A percentile compares a stretch with the other conserved stretches of the same genome.
Evolutionary conservation across 2,797 vertebrate genomes (phyloP).

Genomic region (Myioborus miniatus): DNA sequence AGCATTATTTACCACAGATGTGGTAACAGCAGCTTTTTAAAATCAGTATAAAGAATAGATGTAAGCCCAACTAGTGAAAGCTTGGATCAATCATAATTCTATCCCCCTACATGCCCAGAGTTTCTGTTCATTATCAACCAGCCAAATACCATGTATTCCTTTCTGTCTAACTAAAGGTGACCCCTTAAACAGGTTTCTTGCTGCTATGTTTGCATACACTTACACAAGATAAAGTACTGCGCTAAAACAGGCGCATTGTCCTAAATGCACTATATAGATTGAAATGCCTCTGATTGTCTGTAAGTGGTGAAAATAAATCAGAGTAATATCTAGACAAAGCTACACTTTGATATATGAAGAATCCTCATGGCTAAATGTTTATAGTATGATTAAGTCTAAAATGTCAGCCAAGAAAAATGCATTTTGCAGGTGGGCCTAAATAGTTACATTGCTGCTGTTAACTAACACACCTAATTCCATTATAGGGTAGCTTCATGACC

Average conservation of each 20-base stretch:
- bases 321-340: conserved; percentile 71
- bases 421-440: conserved; percentile 66
- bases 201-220: conserved; percentile 9
- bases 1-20: neutral
- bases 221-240: conserved; percentile 61
- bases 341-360: conserved; percentile 73
- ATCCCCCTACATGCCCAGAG: neutral
- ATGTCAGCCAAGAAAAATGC: conserved; percentile 73
- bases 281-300: conserved; percentile 55
- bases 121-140: neutral
- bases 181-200: conserved; percentile 26
- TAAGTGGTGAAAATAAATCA: conserved; percentile 76
- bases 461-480: conserved; percentile 69
- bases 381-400: conserved; percentile 63
- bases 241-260: conserved; percentile 55
- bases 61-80: neutral
- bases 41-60: neutral
- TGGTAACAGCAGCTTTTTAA: neutral
- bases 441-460: conserved; percentile 71
- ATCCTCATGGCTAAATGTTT: conserved; percentile 65
- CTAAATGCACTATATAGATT: conserved; percentile 54
- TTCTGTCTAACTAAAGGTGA: conserved; percentile 58
- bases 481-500: conserved; percentile 50
- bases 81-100: neutral
- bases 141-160: neutral